Evolutionary conservation across 1,140 invertebrate genomes (phyloP).

Genomic region (Atta cephalotes): DNA sequence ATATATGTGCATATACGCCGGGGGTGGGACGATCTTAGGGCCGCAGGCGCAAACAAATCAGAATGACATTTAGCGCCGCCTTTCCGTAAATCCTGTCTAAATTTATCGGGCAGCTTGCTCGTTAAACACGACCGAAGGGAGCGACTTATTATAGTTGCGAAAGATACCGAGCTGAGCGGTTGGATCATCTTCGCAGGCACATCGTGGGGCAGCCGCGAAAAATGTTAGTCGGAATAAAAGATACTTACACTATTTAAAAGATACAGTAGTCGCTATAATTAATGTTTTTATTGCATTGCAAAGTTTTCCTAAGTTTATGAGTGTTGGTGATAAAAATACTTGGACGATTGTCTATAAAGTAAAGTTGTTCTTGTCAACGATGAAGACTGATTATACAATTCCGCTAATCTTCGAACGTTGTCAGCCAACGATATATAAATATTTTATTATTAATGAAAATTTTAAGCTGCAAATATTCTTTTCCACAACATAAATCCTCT

Average conservation of each 20-base stretch:
- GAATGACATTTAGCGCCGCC: conserved; percentile 62
- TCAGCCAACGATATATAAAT: not conserved
- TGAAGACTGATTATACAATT: conserved; percentile 6
- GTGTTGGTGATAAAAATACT: conserved; percentile 7
- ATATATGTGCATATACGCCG: not conserved
- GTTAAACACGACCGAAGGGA: conserved; percentile 42
- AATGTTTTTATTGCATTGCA: not conserved
- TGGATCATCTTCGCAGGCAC: conserved; percentile 27
- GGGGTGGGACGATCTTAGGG: conserved; percentile 47
- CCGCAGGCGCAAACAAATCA: conserved; percentile 60
- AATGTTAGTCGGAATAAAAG: conserved; percentile 17
- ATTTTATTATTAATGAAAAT: conserved; percentile 1
- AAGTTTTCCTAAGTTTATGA: not conserved
- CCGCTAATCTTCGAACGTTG: not conserved
- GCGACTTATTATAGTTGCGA: conserved; percentile 55
- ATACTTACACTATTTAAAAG: not conserved
- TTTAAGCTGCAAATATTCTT: not conserved
- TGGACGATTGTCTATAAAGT: not conserved
- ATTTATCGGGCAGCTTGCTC: conserved; percentile 30
- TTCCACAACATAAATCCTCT: not conserved
- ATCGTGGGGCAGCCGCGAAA: not conserved
- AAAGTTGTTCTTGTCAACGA: not conserved
- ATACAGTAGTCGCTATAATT: not conserved
- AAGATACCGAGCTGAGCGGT: conserved; percentile 57
- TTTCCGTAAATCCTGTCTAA: conserved; percentile 49